These are phyloP conservation scores for Pachyuromys duprasi DNA, from an alignment of 2,797 vertebrate species.

Conservation along the genomic window DNA sequence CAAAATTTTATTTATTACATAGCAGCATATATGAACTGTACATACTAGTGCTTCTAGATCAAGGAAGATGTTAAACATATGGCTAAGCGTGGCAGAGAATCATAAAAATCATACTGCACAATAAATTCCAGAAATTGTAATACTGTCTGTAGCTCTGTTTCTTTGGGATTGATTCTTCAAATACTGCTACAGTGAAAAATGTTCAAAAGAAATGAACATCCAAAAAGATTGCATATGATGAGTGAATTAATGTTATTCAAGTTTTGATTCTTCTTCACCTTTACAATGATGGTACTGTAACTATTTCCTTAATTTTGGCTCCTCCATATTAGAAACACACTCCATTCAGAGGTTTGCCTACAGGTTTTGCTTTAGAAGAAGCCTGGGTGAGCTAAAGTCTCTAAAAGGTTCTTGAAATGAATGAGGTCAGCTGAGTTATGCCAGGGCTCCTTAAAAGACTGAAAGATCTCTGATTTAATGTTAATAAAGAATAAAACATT, in stretches of 20 bases:
- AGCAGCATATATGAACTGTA: constrained; percentile 6
- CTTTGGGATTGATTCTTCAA: constrained; percentile 37
- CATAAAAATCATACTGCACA: constrained; percentile 25
- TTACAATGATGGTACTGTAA: background rate
- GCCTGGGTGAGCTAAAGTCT: background rate
- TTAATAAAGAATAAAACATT: background rate
- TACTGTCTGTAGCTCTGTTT: background rate
- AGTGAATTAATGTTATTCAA: background rate
- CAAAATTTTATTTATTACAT: constrained; percentile 23
- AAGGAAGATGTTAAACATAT: constrained; percentile 65
- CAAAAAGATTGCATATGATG: background rate
- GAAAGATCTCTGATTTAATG: background rate
- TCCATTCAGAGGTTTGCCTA: background rate
- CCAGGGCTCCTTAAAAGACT: background rate
- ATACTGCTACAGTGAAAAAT: background rate
- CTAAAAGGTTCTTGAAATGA: background rate
- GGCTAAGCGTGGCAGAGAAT: constrained; percentile 23
- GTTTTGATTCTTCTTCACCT: background rate
- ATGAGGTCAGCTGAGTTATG: background rate
- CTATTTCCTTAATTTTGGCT: constrained; percentile 30
- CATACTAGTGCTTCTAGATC: background rate
- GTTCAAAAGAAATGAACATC: background rate
- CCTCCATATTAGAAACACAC: background rate
- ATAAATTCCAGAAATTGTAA: constrained; percentile 60
- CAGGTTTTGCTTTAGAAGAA: background rate